Conservation (phyloP, 2,797 vertebrate genomes). For the Malacoraja senta region DNA sequence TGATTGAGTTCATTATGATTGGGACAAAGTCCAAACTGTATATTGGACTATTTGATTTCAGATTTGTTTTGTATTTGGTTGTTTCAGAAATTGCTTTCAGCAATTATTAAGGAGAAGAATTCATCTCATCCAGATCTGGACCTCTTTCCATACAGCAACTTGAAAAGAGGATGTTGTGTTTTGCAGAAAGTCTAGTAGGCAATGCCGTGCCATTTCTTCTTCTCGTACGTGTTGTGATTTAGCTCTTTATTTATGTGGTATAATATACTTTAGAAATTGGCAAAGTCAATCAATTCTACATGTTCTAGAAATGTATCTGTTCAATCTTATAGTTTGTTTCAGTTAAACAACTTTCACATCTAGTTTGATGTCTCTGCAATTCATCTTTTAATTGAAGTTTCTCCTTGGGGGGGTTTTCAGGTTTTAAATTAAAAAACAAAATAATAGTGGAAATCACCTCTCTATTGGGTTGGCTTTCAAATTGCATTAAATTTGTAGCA, state of each 20-base stretch:
- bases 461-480: not conserved
- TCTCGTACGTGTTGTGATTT: conserved; percentile 46
- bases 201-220: conserved; percentile 54
- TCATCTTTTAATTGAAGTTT: not conserved
- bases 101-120: conserved; percentile 58
- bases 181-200: conserved; percentile 54
- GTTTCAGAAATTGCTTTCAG: conserved; percentile 44
- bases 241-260: not conserved
- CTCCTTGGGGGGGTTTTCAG: not conserved
- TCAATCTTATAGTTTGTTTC: not conserved
- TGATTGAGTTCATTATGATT: not conserved
- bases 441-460: not conserved
- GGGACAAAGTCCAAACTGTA: not conserved
- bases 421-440: not conserved
- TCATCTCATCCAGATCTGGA: conserved; percentile 53
- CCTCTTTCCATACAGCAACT: conserved; percentile 57
- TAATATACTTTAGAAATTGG: not conserved
- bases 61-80: not conserved
- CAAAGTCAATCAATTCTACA: not conserved
- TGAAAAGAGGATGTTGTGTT: conserved; percentile 57
- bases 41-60: not conserved
- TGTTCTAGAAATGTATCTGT: not conserved
- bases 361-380: not conserved
- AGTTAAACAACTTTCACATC: not conserved
- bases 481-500: not conserved